Conservation (phyloP, 2,888 invertebrate genomes). For the Acronicta psi region DNA sequence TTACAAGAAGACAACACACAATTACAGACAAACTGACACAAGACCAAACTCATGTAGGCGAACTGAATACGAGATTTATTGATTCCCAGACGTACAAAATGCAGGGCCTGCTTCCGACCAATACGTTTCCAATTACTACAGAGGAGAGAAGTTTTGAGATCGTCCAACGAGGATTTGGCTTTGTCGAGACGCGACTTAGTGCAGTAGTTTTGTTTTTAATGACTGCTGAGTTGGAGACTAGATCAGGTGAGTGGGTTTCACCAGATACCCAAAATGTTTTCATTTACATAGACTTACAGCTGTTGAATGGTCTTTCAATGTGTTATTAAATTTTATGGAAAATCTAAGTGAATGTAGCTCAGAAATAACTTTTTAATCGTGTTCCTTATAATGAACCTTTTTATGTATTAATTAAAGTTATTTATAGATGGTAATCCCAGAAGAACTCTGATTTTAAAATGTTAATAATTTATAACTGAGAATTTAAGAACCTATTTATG, state of each 20-base stretch:
- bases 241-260: conserved; percentile 14
- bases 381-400: no score
- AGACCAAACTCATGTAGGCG: conserved; percentile 37
- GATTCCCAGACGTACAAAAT: conserved; percentile 53
- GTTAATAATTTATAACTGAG: no score
- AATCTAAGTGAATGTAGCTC: no score
- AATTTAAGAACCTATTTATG: no score
- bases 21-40: conserved; percentile 52
- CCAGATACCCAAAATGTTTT: neutral
- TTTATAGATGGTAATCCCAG: no score
- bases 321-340: no score
- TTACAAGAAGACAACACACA: conserved; percentile 47
- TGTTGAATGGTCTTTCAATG: no score
- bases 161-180: conserved; percentile 37
- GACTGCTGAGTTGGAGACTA: conserved; percentile 28
- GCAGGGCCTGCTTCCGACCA: conserved; percentile 42
- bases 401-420: no score
- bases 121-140: conserved; percentile 67
- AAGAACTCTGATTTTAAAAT: no score
- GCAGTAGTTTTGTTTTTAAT: conserved; percentile 52
- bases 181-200: conserved; percentile 41
- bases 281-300: neutral
- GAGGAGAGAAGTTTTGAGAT: conserved; percentile 50
- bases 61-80: conserved; percentile 59
- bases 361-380: no score